A percentile compares a stretch with the other conserved stretches of the same genome.
phyloP scores from a whole-genome alignment of 64 coral and sea anemone genomes.

The Pocillopora verrucosa region DNA sequence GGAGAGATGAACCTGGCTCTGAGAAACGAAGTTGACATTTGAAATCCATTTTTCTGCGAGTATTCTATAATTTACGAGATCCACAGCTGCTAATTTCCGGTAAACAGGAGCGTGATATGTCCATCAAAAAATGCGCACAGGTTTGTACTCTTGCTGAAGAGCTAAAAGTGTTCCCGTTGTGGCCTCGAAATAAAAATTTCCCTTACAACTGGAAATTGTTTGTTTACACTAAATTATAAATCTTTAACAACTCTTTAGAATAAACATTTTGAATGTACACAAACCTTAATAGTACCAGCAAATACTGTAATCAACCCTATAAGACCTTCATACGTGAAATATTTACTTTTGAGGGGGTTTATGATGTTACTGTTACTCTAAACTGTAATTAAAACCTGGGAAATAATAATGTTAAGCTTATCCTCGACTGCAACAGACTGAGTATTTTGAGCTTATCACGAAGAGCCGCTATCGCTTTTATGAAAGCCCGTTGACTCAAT shows the following conservation, averaged over 20 bases:
- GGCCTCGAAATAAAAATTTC: constrained; percentile 13
- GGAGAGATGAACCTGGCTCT: constrained; percentile 3
- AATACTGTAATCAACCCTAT: constrained; percentile 42
- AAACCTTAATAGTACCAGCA: constrained; percentile 76
- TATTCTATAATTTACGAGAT: constrained; percentile 8
- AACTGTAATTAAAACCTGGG: constrained; percentile 93
- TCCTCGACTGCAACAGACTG: constrained; percentile 48
- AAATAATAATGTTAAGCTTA: constrained; percentile 67
- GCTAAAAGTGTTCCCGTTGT: constrained; percentile 34
- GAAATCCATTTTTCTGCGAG: constrained; percentile 28
- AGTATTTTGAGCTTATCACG: constrained; percentile 56
- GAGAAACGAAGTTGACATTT: constrained; percentile 35
- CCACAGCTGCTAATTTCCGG: constrained; percentile 23
- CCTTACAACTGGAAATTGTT: constrained; percentile 57
- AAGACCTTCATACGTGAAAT: constrained; percentile 63
- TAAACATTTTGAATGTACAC: constrained; percentile 89
- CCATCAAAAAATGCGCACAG: not conserved
- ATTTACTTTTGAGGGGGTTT: constrained; percentile 86
- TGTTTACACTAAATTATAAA: constrained; percentile 98
- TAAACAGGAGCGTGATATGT: not conserved
- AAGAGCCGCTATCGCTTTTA: constrained; percentile 30
- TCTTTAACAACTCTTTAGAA: constrained; percentile 87
- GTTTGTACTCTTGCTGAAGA: constrained; percentile 21
- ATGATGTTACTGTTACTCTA: constrained; percentile 83
- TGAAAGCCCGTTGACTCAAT: constrained; percentile 12